phyloP scores from a whole-genome alignment of 2,113 vertebrate species.

The Paracyprichromis sp. region DNA sequence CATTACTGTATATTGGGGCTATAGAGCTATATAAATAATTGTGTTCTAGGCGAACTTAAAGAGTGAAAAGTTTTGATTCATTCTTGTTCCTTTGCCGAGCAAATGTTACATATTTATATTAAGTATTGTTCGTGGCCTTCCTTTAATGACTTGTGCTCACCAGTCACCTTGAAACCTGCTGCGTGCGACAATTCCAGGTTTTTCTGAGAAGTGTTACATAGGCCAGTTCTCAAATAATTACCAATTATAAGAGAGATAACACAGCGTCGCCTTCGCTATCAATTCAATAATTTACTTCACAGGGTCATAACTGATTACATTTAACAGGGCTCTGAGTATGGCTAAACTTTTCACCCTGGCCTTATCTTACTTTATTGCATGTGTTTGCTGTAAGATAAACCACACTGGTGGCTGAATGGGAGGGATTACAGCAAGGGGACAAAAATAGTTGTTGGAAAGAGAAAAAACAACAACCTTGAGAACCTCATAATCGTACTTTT shows the following conservation, averaged over 20 bases:
- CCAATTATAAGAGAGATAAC: conserved; percentile 30
- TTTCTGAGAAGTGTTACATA: background rate
- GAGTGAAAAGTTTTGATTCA: background rate
- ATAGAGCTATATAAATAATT: background rate
- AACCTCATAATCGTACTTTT: background rate
- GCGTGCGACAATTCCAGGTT: background rate
- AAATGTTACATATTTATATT: background rate
- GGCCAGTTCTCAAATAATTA: conserved; percentile 1
- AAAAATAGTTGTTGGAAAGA: background rate
- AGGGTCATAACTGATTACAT: conserved; percentile 28
- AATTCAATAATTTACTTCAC: background rate
- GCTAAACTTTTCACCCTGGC: conserved; percentile 50
- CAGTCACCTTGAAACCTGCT: background rate
- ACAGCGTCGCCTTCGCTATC: background rate
- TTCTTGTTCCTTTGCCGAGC: background rate
- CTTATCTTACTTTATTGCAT: conserved; percentile 35
- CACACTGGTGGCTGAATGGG: background rate
- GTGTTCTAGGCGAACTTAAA: background rate
- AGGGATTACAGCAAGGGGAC: background rate
- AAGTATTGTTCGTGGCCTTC: background rate
- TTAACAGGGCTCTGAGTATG: background rate
- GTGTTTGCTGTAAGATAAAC: background rate
- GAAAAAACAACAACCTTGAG: background rate
- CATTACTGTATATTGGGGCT: background rate
- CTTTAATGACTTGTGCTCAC: background rate